Base-by-base conservation (phyloP, 1,140 invertebrate species). In the Zaprionus ghesquierei region DNA sequence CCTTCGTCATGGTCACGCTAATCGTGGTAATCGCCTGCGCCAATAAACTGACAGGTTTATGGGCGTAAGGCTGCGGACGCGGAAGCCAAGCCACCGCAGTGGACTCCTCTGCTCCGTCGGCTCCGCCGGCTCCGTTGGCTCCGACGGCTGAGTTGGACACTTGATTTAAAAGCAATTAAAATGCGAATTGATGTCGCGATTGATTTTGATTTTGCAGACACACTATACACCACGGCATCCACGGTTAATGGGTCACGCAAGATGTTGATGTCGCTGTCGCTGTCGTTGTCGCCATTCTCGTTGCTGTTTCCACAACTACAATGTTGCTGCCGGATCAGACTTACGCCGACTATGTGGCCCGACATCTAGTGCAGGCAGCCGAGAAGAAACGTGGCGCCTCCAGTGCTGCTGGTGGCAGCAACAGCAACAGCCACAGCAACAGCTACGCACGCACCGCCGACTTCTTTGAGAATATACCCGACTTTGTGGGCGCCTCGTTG, bases 241-340 rank as follows among this genome's bases (percentile, higher is more conserved):
- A 53, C 58, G 50, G 56, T 79, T 51, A 58, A 55, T 62, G 69
- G 75, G 61, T 76, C 75, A 70, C 69, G 38, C 84, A 89, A 72
- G 65, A 89, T 89, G 90, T 77, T 68, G 65, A 84, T 92, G 89
- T 46, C 41, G 8, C 18, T 46, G 41, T 46, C 13, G 33, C 33
- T 20, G 41, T 44, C 20, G 41, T 46, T 46, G 18, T 13, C 20
- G 41, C 20, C 20, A 15, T 46, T 46, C 6, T 13, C 20, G 41
- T 20, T 44, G 4, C 41, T 22, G 20, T 22, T 46, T 9, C 41
- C 41, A 20, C 41, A 22, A 87, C 77, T 85, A 94, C n/a, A n/a
- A n/a, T 95, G 94, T 93, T 95, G 79, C 92, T 94, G 73, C 94
- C 94, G 60, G 94, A 95, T 92, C 94, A 95, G 89, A 95, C 94